Evolutionary conservation across 2,888 invertebrate genomes (phyloP).

Genomic region (Rutpela maculata): DNA sequence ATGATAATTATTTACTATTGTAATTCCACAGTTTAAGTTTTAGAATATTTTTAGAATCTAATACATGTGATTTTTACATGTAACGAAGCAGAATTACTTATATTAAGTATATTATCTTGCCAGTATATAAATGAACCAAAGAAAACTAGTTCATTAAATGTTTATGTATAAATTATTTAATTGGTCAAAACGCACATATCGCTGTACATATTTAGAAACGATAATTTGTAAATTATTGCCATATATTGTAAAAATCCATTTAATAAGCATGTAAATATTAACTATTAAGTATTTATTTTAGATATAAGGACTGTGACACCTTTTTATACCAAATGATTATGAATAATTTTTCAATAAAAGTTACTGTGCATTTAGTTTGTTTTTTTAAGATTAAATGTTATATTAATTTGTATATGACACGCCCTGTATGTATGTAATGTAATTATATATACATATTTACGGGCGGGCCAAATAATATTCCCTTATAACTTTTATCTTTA

Average conservation of each 20-base stretch:
- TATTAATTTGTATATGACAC: no score
- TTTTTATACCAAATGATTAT: conserved; percentile 40
- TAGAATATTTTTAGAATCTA: background rate
- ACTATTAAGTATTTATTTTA: conserved; percentile 37
- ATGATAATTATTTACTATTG: background rate
- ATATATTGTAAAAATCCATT: conserved; percentile 31
- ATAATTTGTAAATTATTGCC: conserved; percentile 36
- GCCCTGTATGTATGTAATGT: no score
- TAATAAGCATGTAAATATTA: conserved; percentile 34
- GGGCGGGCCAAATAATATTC: no score
- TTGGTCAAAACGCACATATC: conserved; percentile 28
- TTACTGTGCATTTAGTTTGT: background rate
- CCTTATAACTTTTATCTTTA: no score
- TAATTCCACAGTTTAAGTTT: background rate
- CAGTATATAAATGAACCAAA: conserved; percentile 41
- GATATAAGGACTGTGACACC: conserved; percentile 13
- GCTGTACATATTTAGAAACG: conserved; percentile 19
- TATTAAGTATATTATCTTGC: conserved; percentile 32
- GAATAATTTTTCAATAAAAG: conserved; percentile 32
- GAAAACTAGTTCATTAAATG: conserved; percentile 39
- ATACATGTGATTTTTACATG: background rate
- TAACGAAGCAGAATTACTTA: background rate
- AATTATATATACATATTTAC: no score
- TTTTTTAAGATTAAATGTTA: background rate
- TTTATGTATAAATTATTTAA: conserved; percentile 30